Evolutionary conservation across 2,888 invertebrate species (phyloP), one percentile per base, ranked within the genome.

Genomic region (Digitonthophagus gazella): DNA sequence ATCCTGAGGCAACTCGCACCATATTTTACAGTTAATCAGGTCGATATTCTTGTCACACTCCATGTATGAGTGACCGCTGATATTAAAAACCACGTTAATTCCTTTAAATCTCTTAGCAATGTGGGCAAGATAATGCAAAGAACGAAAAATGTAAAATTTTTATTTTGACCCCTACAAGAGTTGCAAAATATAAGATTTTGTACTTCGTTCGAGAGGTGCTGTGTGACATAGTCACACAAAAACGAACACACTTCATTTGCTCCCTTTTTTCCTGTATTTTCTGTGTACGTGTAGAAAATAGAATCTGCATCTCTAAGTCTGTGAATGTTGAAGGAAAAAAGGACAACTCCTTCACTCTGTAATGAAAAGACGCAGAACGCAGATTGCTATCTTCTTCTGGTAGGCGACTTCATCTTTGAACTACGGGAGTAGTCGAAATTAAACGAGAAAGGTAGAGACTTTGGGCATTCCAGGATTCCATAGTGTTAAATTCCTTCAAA

Each of bases 311-410:
- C 67, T 66, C 75, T 71, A 57, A 76, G 66, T 44, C 69, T 70
- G 69, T 76, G 75, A 22, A 76, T 72, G 72, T 76, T 77, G 72
- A 77, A 76, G 57, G 64, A 4, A 69, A 74, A 44, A 75, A 61
- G 6, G 75, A 70, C 57, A 75, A n/a, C n/a, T n/a, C n/a, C n/a
- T n/a, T n/a, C n/a, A n/a, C n/a, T n/a, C n/a, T n/a, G n/a, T n/a
- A n/a, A n/a, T n/a, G n/a, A n/a, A n/a, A n/a, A n/a, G n/a, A n/a
- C n/a, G n/a, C n/a, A n/a, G n/a, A n/a, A n/a, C n/a, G n/a, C n/a
- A n/a, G n/a, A n/a, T n/a, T n/a, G n/a, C n/a, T n/a, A n/a, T n/a
- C n/a, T n/a, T n/a, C n/a, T n/a, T n/a, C n/a, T n/a, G n/a, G n/a
- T n/a, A n/a, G n/a, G n/a, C n/a, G n/a, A n/a, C n/a, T n/a, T n/a